Base-by-base conservation (phyloP, 2,888 invertebrate genomes). In the Endotricha flammealis region DNA sequence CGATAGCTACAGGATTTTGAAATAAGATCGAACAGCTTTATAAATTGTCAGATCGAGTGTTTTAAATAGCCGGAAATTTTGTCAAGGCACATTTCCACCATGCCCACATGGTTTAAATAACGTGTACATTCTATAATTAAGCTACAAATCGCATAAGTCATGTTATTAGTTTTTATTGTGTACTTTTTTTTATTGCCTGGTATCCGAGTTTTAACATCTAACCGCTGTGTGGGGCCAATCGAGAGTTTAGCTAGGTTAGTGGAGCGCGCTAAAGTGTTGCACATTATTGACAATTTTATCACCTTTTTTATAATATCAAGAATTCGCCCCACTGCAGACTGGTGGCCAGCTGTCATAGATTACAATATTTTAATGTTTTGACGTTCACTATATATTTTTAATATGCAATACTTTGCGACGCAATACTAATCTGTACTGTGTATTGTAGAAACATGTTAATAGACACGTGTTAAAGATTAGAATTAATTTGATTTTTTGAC, bases 51-150 rank as follows among this genome's bases (percentile, higher is more conserved):
- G 66, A 70, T 66, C 65, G 64, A 67, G 64, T 64, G 61, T 66
- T 56, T 53, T 53, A 50, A 55, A 62, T 57, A 55, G 58, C 62
- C 61, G 69, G 76, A 77, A 75, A 66, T 73, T 57, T 35, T 75
- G 75, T 82, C 87, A 86, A 87, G 87, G 87, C 87, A 87, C 87
- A 87, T 87, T 82, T 87, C 87, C 80, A 86, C 64, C 83, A 85
- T 83, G 87, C 86, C 87, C 71, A 73, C 64, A 67, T 68, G 65
- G 68, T 69, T 59, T 67, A 66, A 53, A 56, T 53, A 57, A 64
- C 58, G 66, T 65, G 81, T 82, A 81, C 67, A 74, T 71, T 73
- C 70, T 76, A 75, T 81, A 77, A 64, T 63, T 81, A 80, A 82
- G 80, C 72, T 77, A 76, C 76, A 74, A 73, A 71, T 69, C 72